Evolutionary conservation across 2,888 invertebrate species (phyloP).

Genomic region (Synanthedon vespiformis): DNA sequence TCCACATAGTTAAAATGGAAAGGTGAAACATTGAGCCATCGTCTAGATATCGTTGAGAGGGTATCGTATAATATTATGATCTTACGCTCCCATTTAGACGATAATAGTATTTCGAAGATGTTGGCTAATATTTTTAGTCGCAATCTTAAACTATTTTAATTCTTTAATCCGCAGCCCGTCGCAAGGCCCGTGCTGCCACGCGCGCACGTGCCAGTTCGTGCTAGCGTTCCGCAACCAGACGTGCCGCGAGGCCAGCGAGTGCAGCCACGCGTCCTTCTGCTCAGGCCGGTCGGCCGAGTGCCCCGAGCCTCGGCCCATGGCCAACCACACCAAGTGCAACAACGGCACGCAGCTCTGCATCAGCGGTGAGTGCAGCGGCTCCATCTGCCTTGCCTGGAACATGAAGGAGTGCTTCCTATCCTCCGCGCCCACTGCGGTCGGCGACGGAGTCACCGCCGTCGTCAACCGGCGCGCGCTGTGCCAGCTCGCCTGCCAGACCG

Average conservation of each 20-base stretch:
- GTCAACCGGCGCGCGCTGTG: constrained; percentile 89
- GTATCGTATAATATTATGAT: no score
- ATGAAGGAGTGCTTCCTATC: constrained; percentile 96
- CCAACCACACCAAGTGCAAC: constrained; percentile 95
- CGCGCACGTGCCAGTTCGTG: constrained; percentile 83
- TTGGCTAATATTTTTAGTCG: no score
- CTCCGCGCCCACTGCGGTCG: constrained; percentile 74
- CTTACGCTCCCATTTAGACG: no score
- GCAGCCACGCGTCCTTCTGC: constrained; percentile 89
- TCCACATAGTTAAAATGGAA: no score
- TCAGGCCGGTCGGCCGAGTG: constrained; percentile 89
- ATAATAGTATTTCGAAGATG: no score
- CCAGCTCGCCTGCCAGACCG: constrained; percentile 96
- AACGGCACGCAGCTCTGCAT: constrained; percentile 88
- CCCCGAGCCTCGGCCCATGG: constrained; percentile 83
- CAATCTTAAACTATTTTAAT: no score
- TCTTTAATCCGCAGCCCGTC: constrained; percentile 78
- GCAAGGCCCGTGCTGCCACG: constrained; percentile 96
- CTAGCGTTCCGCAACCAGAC: constrained; percentile 73
- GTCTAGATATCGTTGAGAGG: no score
- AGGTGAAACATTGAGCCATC: no score
- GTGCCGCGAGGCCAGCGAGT: constrained; percentile 89
- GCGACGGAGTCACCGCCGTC: constrained; percentile 64
- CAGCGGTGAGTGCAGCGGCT: constrained; percentile 92
- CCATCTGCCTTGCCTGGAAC: constrained; percentile 95